These are phyloP conservation scores for Progne subis DNA, from an alignment of 2,113 vertebrate species.

Conservation along the genomic window DNA sequence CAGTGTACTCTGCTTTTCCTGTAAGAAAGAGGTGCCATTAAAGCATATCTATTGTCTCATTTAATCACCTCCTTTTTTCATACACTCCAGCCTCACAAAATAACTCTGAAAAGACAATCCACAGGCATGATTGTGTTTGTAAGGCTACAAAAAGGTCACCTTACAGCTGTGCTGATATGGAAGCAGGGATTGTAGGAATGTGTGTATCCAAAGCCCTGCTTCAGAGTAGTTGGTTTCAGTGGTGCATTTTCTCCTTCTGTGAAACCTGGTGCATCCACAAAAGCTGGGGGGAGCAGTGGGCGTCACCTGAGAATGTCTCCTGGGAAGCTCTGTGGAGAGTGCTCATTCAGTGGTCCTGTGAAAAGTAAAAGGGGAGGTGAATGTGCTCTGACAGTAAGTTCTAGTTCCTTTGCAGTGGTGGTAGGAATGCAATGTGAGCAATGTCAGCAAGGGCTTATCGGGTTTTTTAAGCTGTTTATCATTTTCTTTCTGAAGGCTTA, in stretches of 20 bases:
- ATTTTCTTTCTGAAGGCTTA: background rate
- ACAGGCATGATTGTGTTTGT: constrained; percentile 34
- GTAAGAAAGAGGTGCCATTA: constrained; percentile 15
- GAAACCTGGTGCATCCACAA: background rate
- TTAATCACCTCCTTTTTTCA: constrained; percentile 47
- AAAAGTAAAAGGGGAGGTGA: background rate
- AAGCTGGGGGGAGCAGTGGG: background rate
- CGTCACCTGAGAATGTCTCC: background rate
- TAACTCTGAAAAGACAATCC: constrained; percentile 51
- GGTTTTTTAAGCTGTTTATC: background rate
- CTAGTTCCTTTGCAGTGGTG: background rate
- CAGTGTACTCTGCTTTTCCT: background rate
- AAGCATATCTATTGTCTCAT: constrained; percentile 42
- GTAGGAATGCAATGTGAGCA: background rate
- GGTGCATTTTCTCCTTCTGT: background rate
- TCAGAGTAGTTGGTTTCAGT: background rate
- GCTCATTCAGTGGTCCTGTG: background rate
- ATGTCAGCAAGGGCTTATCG: background rate
- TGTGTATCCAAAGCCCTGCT: background rate
- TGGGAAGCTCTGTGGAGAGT: background rate
- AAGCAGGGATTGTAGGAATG: constrained; percentile 4
- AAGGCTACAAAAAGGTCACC: constrained; percentile 36
- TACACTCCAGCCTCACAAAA: constrained; percentile 14
- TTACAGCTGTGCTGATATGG: constrained; percentile 43
- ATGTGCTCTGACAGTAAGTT: background rate